Conservation (phyloP, 2,113 vertebrate genomes). For the Pionites leucogaster region DNA sequence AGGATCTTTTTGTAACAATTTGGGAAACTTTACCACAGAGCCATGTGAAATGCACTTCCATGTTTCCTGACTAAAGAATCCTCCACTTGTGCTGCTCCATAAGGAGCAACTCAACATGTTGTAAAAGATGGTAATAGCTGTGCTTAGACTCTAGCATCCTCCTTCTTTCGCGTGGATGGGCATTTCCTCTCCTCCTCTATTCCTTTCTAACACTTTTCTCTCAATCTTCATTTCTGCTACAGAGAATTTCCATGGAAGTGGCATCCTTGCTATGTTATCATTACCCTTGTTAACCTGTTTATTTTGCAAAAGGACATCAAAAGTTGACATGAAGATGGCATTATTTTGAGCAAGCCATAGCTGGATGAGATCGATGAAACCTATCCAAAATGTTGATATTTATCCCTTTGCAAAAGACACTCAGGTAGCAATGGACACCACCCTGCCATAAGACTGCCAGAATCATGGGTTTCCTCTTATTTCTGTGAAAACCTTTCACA, state of each 20-base stretch:
- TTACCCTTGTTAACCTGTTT: not conserved
- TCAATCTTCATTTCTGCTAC: not conserved
- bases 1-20: not conserved
- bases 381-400: not conserved
- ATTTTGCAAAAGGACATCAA: not conserved
- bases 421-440: not conserved
- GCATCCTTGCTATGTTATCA: not conserved
- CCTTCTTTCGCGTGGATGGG: not conserved
- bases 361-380: not conserved
- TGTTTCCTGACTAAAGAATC: not conserved
- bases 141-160: not conserved
- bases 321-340: not conserved
- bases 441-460: accelerated
- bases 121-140: not conserved
- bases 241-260: not conserved
- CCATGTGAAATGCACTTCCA: not conserved
- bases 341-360: not conserved
- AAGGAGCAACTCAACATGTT: not conserved
- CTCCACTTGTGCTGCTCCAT: not conserved
- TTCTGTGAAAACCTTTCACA: not conserved
- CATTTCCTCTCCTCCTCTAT: not conserved
- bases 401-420: not conserved
- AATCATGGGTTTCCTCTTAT: not conserved
- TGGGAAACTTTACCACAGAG: not conserved
- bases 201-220: not conserved